Conservation (phyloP, 1,140 invertebrate genomes). For the Coptotermes formosanus region DNA sequence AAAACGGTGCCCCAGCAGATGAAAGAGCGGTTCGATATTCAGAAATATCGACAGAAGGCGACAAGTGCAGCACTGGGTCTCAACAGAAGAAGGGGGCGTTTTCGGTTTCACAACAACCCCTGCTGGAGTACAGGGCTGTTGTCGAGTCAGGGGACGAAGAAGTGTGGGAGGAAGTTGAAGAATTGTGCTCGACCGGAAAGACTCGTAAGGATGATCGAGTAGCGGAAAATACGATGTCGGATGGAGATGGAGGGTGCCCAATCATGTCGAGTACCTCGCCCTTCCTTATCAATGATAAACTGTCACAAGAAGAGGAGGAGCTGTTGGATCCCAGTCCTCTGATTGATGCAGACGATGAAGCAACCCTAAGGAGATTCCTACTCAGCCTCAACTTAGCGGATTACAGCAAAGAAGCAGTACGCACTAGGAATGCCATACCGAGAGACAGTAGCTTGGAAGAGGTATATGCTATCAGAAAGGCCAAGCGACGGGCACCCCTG, state of each 20-base stretch:
- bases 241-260: neutral
- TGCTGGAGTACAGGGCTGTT: neutral
- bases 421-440: neutral
- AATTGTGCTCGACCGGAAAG: neutral
- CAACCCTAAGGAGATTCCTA: conserved; percentile 55
- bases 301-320: conserved; percentile 12
- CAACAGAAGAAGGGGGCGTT: neutral
- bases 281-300: neutral
- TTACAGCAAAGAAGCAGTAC: neutral
- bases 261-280: neutral
- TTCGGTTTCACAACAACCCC: neutral
- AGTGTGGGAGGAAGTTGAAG: neutral
- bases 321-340: conserved; percentile 35
- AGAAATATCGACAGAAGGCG: neutral
- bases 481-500: neutral
- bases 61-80: neutral
- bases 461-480: neutral
- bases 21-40: neutral
- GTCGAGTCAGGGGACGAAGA: neutral
- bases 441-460: neutral
- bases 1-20: neutral
- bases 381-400: conserved; percentile 56
- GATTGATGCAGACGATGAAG: conserved; percentile 51
- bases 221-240: neutral
- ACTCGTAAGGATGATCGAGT: neutral